Conservation (phyloP, 1,140 invertebrate species). For the Drosophila miranda region DNA sequence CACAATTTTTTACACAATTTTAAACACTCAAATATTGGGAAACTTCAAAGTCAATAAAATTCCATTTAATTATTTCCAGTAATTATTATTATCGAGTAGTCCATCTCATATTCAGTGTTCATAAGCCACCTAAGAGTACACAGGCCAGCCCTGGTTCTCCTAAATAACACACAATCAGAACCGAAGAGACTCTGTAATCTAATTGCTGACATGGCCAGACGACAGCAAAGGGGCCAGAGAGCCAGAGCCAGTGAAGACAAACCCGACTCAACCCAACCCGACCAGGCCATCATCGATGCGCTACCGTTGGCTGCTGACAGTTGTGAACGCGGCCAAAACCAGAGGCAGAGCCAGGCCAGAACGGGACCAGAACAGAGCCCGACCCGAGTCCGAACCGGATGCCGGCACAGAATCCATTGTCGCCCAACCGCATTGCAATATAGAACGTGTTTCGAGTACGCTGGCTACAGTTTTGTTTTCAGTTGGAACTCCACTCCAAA, state of each 20-base stretch:
- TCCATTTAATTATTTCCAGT: too few relatives aligned
- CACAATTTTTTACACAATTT: too few relatives aligned
- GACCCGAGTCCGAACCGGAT: constrained; percentile 31
- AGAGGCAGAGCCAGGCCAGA: neutral
- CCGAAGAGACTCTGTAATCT: constrained; percentile 47
- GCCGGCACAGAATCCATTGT: constrained; percentile 31
- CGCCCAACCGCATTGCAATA: constrained; percentile 42
- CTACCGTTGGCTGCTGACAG: neutral
- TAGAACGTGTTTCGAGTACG: constrained; percentile 26
- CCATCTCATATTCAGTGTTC: neutral
- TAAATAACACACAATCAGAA: constrained; percentile 47
- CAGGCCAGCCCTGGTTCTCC: constrained; percentile 22
- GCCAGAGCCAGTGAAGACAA: constrained; percentile 2
- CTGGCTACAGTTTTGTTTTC: constrained; percentile 19
- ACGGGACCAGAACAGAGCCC: neutral
- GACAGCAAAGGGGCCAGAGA: constrained; percentile 34
- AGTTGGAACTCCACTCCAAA: constrained; percentile 8
- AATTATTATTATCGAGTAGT: too few relatives aligned
- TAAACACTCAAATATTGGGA: too few relatives aligned
- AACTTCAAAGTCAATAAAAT: too few relatives aligned
- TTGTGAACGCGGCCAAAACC: neutral
- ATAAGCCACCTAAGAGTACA: too few relatives aligned
- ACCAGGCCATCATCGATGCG: constrained; percentile 12
- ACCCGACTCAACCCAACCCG: constrained; percentile 15
- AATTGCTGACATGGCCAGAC: constrained; percentile 56